These are phyloP conservation scores for Thalpophila matura DNA, from an alignment of 2,888 invertebrate species.

Conservation along the genomic window DNA sequence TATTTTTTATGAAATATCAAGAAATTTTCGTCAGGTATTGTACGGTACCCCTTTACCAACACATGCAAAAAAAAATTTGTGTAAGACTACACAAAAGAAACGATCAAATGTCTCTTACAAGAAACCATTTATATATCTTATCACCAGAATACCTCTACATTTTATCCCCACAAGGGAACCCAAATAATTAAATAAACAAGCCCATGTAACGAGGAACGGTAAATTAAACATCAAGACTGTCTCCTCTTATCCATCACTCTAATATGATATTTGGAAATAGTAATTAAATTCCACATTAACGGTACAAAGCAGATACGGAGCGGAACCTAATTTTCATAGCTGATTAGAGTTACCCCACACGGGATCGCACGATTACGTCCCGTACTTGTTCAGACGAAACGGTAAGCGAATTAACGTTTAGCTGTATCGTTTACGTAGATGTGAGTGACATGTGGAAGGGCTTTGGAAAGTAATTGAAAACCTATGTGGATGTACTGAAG, in stretches of 20 bases:
- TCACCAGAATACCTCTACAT: conserved; percentile 16
- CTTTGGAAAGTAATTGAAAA: conserved; percentile 48
- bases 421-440: conserved; percentile 47
- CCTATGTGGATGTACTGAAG: conserved; percentile 6
- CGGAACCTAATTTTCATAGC: conserved; percentile 91
- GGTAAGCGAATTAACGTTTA: conserved; percentile 55
- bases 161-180: conserved; percentile 32
- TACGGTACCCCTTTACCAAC: no score
- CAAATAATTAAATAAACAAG: conserved; percentile 58
- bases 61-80: no score
- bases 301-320: conserved; percentile 86
- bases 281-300: conserved; percentile 89
- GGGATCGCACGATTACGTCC: conserved; percentile 81
- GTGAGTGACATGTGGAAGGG: conserved; percentile 52
- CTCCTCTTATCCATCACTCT: conserved; percentile 74
- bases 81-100: no score
- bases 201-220: conserved; percentile 54
- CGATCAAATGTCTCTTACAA: no score
- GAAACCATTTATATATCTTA: no score
- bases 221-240: conserved; percentile 84
- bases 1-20: no score
- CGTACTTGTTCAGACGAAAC: conserved; percentile 53
- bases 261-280: conserved; percentile 86
- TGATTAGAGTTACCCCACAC: conserved; percentile 89
- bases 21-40: no score